phyloP scores from a whole-genome alignment of 2,113 vertebrate genomes.

The human region DNA sequence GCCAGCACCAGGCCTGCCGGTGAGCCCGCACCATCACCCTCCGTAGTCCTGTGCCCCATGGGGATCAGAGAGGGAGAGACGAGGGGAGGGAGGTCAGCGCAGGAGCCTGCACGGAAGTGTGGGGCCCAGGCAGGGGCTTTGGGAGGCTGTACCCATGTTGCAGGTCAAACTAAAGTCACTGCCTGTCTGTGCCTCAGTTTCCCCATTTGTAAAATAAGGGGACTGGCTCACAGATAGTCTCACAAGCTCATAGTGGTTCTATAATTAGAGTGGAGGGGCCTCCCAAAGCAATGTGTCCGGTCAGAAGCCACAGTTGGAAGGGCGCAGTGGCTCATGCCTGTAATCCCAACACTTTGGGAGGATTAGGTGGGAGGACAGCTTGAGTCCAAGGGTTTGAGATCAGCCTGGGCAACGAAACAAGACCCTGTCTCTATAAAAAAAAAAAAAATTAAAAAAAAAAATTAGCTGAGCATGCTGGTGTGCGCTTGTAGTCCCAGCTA shows the following conservation, averaged over 20 bases:
- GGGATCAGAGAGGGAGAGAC: not conserved
- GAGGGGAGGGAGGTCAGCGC: not conserved
- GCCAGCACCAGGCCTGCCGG: constrained; percentile 99
- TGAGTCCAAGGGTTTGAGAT: too few species aligned
- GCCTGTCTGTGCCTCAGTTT: not conserved
- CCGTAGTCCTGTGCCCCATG: constrained; percentile 87
- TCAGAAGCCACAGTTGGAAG: not conserved
- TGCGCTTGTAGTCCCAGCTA: too few species aligned
- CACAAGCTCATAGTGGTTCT: not conserved
- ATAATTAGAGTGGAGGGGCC: too few species aligned
- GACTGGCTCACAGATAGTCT: not conserved
- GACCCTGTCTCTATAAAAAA: too few species aligned
- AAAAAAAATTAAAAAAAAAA: too few species aligned
- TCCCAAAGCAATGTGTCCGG: not conserved
- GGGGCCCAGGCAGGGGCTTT: not conserved
- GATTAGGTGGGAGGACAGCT: too few species aligned
- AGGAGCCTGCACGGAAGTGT: not conserved
- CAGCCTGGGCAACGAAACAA: too few species aligned
- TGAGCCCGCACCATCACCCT: constrained; percentile 98
- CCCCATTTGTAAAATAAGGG: not conserved
- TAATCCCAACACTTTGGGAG: too few species aligned
- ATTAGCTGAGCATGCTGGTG: too few species aligned
- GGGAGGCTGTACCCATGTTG: not conserved
- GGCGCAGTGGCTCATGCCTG: too few species aligned
- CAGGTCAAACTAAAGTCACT: not conserved